Evolutionary conservation across 2,113 vertebrate species (phyloP), one percentile per base, ranked within the genome.

Genomic region (Neodontobutis hainanensis): DNA sequence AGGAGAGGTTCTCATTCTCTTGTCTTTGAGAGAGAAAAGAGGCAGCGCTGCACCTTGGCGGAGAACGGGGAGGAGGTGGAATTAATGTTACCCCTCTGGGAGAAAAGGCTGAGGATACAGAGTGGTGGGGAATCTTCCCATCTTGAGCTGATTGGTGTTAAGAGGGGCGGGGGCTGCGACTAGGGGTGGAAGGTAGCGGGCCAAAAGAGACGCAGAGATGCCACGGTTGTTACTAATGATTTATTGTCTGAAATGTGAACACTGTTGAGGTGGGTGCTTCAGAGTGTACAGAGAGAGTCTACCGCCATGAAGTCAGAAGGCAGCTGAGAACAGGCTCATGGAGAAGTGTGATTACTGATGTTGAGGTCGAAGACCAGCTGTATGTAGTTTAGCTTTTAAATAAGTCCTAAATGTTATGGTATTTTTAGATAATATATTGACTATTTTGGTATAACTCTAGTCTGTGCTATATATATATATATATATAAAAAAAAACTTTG

Each of bases 31-130:
- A 87, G 87, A 85, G 19, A 68, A 85, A 83, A 83, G 85, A 89
- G 81, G 85, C 88, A 90, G 84, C 85, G 82, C 85, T 86, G 91
- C 90, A 94, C 91, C 92, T 92, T 89, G 84, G 88, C 90, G 87
- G 71, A 88, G 88, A 85, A 88, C 82, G 72, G 65, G 77, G 76
- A 80, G 84, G 90, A 91, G 91, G 92, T 92, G 92, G 92, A 93
- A 92, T 93, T 92, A 91, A 93, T 93, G 92, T 89, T 87, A 89
- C 82, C 90, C 92, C 92, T 93, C 89, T 89, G 92, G 92, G 92
- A 90, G 76, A 82, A 92, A 34, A 88, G 87, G 88, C 87, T 89
- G 83, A 81, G 85, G 85, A 90, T 92, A 76, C 63, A 87, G 89
- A 92, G 90, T 88, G 87, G 85, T 84, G 85, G 86, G 81, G 88